These are phyloP conservation scores for Drosophila pseudotakahashii DNA, from an alignment of 2,888 invertebrate genomes.

Conservation along the genomic window DNA sequence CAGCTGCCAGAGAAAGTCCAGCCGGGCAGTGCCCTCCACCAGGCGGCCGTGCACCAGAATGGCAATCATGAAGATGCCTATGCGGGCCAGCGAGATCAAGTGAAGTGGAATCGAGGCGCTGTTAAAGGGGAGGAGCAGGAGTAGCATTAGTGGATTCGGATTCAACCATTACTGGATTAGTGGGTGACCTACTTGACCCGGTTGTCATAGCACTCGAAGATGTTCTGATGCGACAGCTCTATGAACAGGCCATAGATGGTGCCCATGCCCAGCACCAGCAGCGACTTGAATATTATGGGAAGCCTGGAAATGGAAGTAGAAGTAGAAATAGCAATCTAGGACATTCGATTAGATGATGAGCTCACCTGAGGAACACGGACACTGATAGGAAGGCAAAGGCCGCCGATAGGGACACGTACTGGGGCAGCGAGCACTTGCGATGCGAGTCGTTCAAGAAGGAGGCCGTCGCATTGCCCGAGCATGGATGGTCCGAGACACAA, in stretches of 20 bases:
- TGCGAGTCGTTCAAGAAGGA: constrained; percentile 86
- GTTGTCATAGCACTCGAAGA: constrained; percentile 93
- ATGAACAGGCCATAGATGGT: constrained; percentile 92
- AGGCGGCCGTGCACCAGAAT: constrained; percentile 92
- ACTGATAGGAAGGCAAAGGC: constrained; percentile 93
- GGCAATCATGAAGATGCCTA: constrained; percentile 92
- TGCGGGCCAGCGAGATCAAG: constrained; percentile 91
- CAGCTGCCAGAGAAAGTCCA: constrained; percentile 92
- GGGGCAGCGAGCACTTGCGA: constrained; percentile 92
- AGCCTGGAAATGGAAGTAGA: constrained; percentile 84
- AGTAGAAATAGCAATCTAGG: background rate
- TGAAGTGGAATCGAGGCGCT: constrained; percentile 91
- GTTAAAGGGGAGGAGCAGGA: constrained; percentile 1
- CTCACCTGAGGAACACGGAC: constrained; percentile 90
- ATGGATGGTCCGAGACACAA: constrained; percentile 85
- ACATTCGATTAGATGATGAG: background rate
- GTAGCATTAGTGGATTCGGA: background rate
- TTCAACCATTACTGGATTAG: background rate
- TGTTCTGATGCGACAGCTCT: constrained; percentile 90
- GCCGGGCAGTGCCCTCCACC: constrained; percentile 95
- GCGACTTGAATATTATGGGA: constrained; percentile 92
- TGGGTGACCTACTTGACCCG: constrained; percentile 88
- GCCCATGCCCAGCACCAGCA: constrained; percentile 91
- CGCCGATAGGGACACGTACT: constrained; percentile 94
- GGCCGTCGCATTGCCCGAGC: constrained; percentile 74